Evolutionary conservation across 1,140 invertebrate genomes (phyloP), one percentile per base, ranked within the genome.

Genomic region (Leptinotarsa texana): DNA sequence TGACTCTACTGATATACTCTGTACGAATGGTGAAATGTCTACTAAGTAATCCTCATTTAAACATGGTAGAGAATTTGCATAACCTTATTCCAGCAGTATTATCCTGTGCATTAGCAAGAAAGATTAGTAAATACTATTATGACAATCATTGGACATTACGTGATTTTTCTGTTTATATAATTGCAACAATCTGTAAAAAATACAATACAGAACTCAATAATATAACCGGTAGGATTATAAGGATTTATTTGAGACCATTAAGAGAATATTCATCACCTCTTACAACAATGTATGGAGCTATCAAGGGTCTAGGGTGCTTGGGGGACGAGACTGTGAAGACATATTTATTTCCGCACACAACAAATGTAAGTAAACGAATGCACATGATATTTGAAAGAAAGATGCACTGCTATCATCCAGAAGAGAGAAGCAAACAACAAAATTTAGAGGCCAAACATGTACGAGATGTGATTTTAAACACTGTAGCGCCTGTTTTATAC

Each of bases 121-220:
- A 75, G 74, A 80, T 81, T 24, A 79, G 77, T 57, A 81, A 78
- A 72, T 80, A 81, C 72, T 77, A 76, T 49, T 77, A 76, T 24
- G 79, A 81, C 65, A 81, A 81, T 63, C 80, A 81, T 49, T 81
- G 80, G 80, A 80, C 79, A 13, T 73, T 81, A 65, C 68, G 80
- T 57, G 80, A 81, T 61, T 81, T 80, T 74, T 77, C 78, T 11
- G 74, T 77, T 22, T 76, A 72, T 68, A 69, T 81, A 18, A 69
- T 78, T 6, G 74, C 75, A 5, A 70, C 77, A 1, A 77, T 81
- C 61, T 79, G 79, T 57, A 51, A 79, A 24, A 75, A n/a, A 33
- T 77, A 79, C 63, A 73, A 69, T 8, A 77, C 79, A 65, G 62
- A 76, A 48, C 63, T 78, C 17, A 81, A 81, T 47, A 79, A 80